phyloP scores from a whole-genome alignment of 2,113 vertebrate species.

The Amazona vittata region DNA sequence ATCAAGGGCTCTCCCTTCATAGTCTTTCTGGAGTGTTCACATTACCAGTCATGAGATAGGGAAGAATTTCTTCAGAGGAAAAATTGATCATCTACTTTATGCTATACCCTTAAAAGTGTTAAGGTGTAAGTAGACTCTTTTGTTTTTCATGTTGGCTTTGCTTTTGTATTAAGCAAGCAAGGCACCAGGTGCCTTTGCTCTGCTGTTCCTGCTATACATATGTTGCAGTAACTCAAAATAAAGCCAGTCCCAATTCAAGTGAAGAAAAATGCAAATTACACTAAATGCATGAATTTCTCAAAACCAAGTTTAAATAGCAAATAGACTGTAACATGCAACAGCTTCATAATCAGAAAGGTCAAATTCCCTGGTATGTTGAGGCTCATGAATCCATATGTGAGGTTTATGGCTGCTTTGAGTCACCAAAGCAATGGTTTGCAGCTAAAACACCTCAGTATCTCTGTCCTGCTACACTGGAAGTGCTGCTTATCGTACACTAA shows the following conservation, averaged over 20 bases:
- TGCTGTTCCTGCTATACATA: not conserved
- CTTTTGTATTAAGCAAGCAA: not conserved
- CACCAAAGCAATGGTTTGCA: not conserved
- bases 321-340: not conserved
- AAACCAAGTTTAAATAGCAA: not conserved
- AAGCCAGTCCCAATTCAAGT: not conserved
- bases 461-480: not conserved
- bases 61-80: not conserved
- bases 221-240: not conserved
- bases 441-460: not conserved
- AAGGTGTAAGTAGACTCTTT: not conserved
- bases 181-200: not conserved
- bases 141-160: not conserved
- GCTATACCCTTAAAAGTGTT: not conserved
- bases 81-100: not conserved
- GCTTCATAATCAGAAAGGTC: not conserved
- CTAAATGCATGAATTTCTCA: not conserved
- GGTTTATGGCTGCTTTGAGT: slow-evolving; percentile 12
- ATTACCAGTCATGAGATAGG: not conserved
- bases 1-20: not conserved
- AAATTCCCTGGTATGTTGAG: not conserved
- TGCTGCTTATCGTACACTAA: not conserved
- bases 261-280: not conserved
- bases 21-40: not conserved
- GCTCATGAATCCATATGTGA: not conserved